Percentiles rank a stretch among this genome's conserved stretches.
Conservation (phyloP, 1,140 invertebrate genomes). For the Epicauta chinensis region DNA sequence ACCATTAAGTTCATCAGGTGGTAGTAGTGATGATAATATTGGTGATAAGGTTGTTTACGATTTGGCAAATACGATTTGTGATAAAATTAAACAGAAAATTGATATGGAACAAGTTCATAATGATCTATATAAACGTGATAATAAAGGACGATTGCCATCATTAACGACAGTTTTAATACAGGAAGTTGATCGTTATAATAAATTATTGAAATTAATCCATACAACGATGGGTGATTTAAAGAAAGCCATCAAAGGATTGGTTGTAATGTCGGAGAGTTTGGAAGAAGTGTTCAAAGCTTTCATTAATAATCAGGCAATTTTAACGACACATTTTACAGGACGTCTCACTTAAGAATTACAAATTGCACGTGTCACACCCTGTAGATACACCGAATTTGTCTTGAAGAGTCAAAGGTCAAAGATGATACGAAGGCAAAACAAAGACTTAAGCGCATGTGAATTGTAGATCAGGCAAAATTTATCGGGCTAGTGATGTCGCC, state of each 20-base stretch:
- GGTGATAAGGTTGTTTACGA: conserved; percentile 70
- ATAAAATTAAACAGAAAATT: conserved; percentile 52
- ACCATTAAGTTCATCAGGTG: conserved; percentile 49
- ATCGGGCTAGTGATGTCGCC: too few species aligned
- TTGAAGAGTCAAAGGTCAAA: too few species aligned
- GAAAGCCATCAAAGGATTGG: conserved; percentile 79
- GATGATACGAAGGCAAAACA: too few species aligned
- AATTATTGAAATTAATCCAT: conserved; percentile 63
- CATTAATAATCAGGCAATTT: conserved; percentile 61
- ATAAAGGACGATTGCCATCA: conserved; percentile 63
- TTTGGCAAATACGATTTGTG: conserved; percentile 58
- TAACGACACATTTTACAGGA: too few species aligned
- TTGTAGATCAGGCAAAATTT: too few species aligned
- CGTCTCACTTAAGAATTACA: too few species aligned
- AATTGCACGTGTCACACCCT: too few species aligned
- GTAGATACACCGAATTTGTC: too few species aligned
- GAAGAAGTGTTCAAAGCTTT: conserved; percentile 74
- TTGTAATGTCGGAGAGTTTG: conserved; percentile 82
- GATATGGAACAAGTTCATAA: conserved; percentile 50
- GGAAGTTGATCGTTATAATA: conserved; percentile 82
- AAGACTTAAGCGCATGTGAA: too few species aligned
- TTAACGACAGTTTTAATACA: conserved; percentile 78
- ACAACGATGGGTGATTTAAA: conserved; percentile 65
- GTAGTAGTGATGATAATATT: conserved; percentile 54
- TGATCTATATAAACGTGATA: conserved; percentile 53